Evolutionary conservation across 2,797 vertebrate species (phyloP).

Genomic region (Bryconaethiops microstoma): DNA sequence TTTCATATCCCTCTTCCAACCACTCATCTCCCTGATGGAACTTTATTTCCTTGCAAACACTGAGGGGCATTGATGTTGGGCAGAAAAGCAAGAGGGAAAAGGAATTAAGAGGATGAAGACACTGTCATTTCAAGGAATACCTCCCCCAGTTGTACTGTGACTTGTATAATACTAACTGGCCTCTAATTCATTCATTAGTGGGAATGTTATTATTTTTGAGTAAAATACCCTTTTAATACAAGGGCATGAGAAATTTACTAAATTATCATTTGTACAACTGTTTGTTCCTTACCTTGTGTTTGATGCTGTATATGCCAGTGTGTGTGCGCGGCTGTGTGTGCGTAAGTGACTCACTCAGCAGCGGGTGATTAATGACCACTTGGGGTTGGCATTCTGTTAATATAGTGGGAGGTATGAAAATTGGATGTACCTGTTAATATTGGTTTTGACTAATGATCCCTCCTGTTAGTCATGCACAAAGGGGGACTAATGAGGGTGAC

Average conservation of each 20-base stretch:
- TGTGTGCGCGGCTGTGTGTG: not conserved
- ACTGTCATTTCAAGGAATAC: not conserved
- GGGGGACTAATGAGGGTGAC: slow-evolving; percentile 55
- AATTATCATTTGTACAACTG: not conserved
- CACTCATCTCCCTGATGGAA: not conserved
- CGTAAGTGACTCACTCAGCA: slow-evolving; percentile 43
- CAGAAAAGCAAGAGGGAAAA: not conserved
- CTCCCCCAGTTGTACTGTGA: not conserved
- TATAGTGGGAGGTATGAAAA: slow-evolving; percentile 62
- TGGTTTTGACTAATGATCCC: slow-evolving; percentile 61
- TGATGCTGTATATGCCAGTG: not conserved
- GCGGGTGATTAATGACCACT: slow-evolving; percentile 54
- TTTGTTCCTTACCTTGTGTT: not conserved
- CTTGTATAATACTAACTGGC: not conserved
- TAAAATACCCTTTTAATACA: not conserved
- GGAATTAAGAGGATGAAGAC: not conserved
- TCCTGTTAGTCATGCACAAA: slow-evolving; percentile 59
- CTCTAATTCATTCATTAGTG: not conserved
- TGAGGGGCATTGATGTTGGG: not conserved
- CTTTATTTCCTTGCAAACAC: not conserved
- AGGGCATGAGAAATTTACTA: not conserved
- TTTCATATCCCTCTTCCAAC: not conserved
- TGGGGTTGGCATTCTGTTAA: slow-evolving; percentile 51
- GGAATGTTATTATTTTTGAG: not conserved
- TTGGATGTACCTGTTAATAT: slow-evolving; percentile 65